Conservation (phyloP, 2,888 invertebrate genomes). For the Netelia fuscicornis region DNA sequence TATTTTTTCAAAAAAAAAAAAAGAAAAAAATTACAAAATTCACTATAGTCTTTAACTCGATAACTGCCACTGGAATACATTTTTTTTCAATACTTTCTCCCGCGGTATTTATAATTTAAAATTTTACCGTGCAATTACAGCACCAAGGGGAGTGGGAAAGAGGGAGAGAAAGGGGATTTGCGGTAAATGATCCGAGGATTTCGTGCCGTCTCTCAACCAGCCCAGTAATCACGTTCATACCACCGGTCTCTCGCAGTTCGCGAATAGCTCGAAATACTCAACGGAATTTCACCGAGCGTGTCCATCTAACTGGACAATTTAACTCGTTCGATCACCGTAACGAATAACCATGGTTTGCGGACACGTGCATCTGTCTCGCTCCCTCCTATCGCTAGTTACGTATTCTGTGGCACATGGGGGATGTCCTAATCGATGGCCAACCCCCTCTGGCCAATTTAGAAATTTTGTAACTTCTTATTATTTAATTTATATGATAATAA, state of each 20-base stretch:
- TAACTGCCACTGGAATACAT: neutral
- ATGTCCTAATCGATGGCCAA: neutral
- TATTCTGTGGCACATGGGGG: neutral
- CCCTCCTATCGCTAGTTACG: conserved; percentile 10
- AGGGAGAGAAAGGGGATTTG: conserved; percentile 25
- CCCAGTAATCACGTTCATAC: conserved; percentile 71
- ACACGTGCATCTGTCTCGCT: conserved; percentile 7
- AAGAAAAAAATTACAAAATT: too few species aligned
- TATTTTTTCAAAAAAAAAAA: too few species aligned
- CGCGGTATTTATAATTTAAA: conserved; percentile 41
- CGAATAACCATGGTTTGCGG: conserved; percentile 47
- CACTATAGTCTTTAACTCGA: neutral
- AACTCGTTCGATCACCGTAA: conserved; percentile 71
- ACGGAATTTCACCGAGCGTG: conserved; percentile 73
- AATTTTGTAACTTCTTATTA: neutral
- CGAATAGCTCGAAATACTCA: conserved; percentile 59
- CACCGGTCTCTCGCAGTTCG: conserved; percentile 45
- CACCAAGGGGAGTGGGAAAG: neutral
- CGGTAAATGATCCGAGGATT: conserved; percentile 64
- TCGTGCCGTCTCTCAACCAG: conserved; percentile 71
- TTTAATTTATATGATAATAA: neutral
- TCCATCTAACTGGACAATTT: conserved; percentile 72
- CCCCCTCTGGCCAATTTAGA: neutral
- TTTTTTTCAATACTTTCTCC: conserved; percentile 51
- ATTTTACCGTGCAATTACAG: conserved; percentile 36